phyloP scores from a whole-genome alignment of 2,888 invertebrate genomes.

The Apoderus coryli region DNA sequence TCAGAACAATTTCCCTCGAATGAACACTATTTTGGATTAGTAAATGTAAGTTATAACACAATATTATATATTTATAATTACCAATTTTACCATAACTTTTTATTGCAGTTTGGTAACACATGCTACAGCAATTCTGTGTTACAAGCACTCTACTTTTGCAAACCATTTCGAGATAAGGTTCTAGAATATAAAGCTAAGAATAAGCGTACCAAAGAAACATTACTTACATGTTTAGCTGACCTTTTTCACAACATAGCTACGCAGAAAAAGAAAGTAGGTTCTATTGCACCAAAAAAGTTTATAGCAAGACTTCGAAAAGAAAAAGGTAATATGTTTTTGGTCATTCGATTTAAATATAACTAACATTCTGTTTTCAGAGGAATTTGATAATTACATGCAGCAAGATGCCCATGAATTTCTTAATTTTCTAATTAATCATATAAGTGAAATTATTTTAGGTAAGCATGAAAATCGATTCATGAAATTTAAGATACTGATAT shows the following conservation, averaged over 20 bases:
- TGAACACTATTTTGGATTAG: slow-evolving; percentile 98
- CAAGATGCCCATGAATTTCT: slow-evolving; percentile 99
- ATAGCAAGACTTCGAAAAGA: slow-evolving; percentile 95
- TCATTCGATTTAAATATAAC: slow-evolving; percentile 18
- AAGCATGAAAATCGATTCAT: too few relatives aligned
- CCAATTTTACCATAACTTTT: slow-evolving; percentile 11
- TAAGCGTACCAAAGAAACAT: slow-evolving; percentile 90
- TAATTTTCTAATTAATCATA: slow-evolving; percentile 96
- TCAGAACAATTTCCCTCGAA: slow-evolving; percentile 96
- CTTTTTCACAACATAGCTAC: slow-evolving; percentile 98
- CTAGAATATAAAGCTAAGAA: slow-evolving; percentile 95
- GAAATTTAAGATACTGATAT: slow-evolving; percentile 2
- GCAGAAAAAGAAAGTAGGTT: slow-evolving; percentile 99
- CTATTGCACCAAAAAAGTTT: slow-evolving; percentile 99
- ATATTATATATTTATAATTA: neutral
- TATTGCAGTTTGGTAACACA: slow-evolving; percentile 90
- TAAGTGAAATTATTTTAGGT: slow-evolving; percentile 95
- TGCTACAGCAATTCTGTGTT: slow-evolving; percentile 99
- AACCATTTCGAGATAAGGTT: slow-evolving; percentile 97
- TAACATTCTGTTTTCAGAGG: slow-evolving; percentile 50
- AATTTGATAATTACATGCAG: slow-evolving; percentile 99
- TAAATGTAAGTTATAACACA: slow-evolving; percentile 65
- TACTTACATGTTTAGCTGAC: slow-evolving; percentile 95
- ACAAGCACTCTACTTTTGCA: slow-evolving; percentile 98
- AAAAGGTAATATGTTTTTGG: slow-evolving; percentile 52